Base-by-base conservation (phyloP, 2,113 vertebrate species). In the Vombatus ursinus region DNA sequence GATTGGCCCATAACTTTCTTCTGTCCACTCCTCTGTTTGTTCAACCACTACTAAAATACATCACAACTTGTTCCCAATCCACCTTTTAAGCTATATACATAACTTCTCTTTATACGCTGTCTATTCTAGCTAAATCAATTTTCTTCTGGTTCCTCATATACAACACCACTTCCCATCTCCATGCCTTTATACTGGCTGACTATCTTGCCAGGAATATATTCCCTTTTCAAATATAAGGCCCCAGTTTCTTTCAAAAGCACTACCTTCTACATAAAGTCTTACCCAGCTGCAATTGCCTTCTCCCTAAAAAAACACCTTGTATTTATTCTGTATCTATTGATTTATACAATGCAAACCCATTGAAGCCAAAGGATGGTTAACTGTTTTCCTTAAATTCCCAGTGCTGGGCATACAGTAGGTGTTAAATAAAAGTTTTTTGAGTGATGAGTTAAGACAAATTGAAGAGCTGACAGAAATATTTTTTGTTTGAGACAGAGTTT, bases 361-460 rank as follows among this genome's bases (percentile, higher is more conserved):
- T 47, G 37, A 8, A 48, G 53, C n/a, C n/a, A n/a, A n/a, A n/a
- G n/a, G n/a, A n/a, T n/a, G n/a, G n/a, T n/a, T n/a, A n/a, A n/a
- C n/a, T n/a, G n/a, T n/a, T n/a, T n/a, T 10, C 52, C 14, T 23
- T 44, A 31, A 92, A 31, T 91, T 37, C 89, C 54, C 12, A 53
- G 90, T n/a, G 23, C 25, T 68, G 23, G 89, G 25, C 26, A 91
- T 22, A 61, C 0, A 50, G 48, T 49, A 93, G 52, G 22, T 4
- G 52, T 1, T 96, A 51, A 92, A 26, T 89, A 95, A 95, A 44
- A 92, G n/a, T 10, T 96, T 48, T 26, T 52, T n/a, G 97, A 92
- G 57, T 23, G 44, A 52, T 91, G 24, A 52, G 52, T 91, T 61
- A 10, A 61, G 26, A 31, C 57, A 61, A 31, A 37, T 10, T 61